A percentile compares a stretch with the other conserved stretches of the same genome.
Evolutionary conservation across 2,113 vertebrate species (phyloP).

Genomic region (Callipepla squamata): DNA sequence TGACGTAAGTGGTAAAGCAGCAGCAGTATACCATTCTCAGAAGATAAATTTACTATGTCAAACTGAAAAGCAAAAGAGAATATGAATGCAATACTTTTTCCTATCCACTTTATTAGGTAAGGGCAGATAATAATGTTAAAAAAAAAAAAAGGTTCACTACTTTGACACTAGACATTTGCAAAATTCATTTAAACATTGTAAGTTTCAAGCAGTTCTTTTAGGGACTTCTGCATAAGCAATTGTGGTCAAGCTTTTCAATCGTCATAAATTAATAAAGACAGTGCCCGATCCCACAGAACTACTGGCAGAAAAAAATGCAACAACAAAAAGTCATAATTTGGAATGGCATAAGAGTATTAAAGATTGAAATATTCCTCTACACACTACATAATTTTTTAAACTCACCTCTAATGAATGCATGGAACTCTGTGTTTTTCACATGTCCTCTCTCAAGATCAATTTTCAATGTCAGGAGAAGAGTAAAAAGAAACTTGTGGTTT

Average conservation of each 20-base stretch:
- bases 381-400: not conserved
- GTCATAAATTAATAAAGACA: not conserved
- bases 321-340: not conserved
- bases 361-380: not conserved
- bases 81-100: not conserved
- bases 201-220: not conserved
- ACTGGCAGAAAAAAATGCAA: not conserved
- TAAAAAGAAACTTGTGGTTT: constrained; percentile 83
- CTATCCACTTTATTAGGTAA: not conserved
- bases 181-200: not conserved
- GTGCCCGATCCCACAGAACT: not conserved
- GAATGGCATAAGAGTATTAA: not conserved
- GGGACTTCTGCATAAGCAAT: not conserved
- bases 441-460: constrained; percentile 80
- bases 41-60: not conserved
- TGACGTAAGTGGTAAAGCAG: not conserved
- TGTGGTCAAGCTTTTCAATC: not conserved
- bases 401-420: constrained; percentile 79
- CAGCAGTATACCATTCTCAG: not conserved
- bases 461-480: constrained; percentile 79
- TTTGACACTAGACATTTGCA: not conserved
- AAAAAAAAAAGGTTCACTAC: not conserved
- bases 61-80: not conserved
- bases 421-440: constrained; percentile 77
- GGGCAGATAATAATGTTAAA: not conserved